Evolutionary conservation across 2,113 vertebrate species (phyloP), one percentile per base, ranked within the genome.

Genomic region (Rhipidura dahli): DNA sequence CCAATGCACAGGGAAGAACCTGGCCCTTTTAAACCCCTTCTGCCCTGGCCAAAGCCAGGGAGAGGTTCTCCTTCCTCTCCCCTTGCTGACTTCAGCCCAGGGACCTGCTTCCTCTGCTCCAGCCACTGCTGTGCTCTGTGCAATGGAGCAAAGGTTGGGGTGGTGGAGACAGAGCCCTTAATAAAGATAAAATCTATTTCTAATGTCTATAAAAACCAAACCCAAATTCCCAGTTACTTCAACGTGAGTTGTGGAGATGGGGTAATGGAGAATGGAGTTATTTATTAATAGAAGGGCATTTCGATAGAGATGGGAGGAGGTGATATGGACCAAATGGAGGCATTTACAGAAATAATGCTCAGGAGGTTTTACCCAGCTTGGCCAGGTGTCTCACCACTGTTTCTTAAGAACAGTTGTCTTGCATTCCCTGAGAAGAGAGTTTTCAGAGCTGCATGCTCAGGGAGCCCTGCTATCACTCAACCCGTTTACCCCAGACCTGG

Each of bases 201-300:
- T 96, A 96, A 97, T 96, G 96, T 87, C 96, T 97, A 95, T 97
- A 96, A 97, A 97, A 97, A 96, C 92, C 95, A 96, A 97, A 93
- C 94, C 93, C 90, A 93, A 97, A 97, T 96, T 97, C 97, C 82
- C 97, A 90, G 93, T 95, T 94, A 87, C 94, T 95, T 94, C 94
- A 93, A 77, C 64, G 56, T 96, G 96, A 95, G 89, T 69, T 66
- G 89, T 87, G 79, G 89, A 73, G 87, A 87, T 77, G 79, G 95
- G 44, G 94, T 84, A 97, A 96, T 94, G 96, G 95, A 91, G 95
- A 89, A 94, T 69, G 56, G 71, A 94, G 97, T 97, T 97, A 97
- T 97, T 97, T 97, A 97, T 97, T 97, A 97, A 97, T 97, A 97
- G 97, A 95, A 96, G 96, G 92, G 94, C 79, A 97, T 97, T 97